A percentile compares a stretch with the other conserved stretches of the same genome.
Conservation (phyloP, 2,888 invertebrate genomes). For the Antheraea assamensis region DNA sequence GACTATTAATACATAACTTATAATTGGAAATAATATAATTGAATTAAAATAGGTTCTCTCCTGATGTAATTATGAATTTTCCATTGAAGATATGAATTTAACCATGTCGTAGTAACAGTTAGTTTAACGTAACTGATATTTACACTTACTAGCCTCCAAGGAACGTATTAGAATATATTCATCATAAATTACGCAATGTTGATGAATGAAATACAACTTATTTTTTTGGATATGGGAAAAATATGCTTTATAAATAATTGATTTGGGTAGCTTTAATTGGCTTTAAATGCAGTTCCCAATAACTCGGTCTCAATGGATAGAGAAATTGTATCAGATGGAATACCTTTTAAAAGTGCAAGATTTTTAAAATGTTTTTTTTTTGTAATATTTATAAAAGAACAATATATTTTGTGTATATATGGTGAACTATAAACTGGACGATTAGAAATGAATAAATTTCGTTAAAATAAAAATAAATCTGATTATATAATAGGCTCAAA, state of each 20-base stretch:
- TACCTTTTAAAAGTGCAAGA: neutral
- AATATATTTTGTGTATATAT: neutral
- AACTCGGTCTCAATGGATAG: slow-evolving; percentile 51
- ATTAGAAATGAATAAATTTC: no score
- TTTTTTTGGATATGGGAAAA: neutral
- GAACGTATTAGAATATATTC: no score
- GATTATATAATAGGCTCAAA: no score
- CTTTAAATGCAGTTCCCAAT: slow-evolving; percentile 43
- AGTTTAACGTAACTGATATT: neutral
- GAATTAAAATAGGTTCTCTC: neutral
- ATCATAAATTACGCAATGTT: neutral
- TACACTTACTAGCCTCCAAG: neutral
- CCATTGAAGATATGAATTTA: neutral
- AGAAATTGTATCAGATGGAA: slow-evolving; percentile 21
- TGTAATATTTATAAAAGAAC: neutral
- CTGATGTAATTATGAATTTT: neutral
- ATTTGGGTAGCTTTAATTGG: neutral
- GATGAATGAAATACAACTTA: neutral
- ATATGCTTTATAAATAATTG: neutral
- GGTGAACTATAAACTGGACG: neutral
- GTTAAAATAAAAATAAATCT: no score
- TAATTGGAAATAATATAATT: neutral
- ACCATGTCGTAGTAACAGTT: neutral
- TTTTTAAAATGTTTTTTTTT: neutral
- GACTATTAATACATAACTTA: neutral